Conservation (phyloP, 2,797 vertebrate genomes). For the Salarias fasciatus region DNA sequence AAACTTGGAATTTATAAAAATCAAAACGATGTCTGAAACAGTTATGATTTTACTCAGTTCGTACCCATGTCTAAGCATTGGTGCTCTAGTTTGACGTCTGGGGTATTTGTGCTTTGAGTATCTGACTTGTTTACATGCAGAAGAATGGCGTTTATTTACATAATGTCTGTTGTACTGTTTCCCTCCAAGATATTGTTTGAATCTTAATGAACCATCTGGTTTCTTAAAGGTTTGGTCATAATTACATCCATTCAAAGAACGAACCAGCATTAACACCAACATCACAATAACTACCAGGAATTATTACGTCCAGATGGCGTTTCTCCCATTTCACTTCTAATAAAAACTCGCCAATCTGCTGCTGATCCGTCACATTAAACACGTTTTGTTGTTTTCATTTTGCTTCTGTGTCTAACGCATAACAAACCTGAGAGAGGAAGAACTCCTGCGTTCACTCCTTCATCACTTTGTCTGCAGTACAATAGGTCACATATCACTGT, state of each 20-base stretch:
- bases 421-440: slow-evolving; percentile 32
- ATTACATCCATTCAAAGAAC: not conserved
- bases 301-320: not conserved
- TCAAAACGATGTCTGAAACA: too few species aligned
- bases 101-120: too few species aligned
- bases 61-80: too few species aligned
- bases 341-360: not conserved
- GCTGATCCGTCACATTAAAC: slow-evolving; percentile 8
- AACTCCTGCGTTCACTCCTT: slow-evolving; percentile 42
- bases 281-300: not conserved
- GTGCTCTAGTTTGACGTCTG: too few species aligned
- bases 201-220: slow-evolving; percentile 4
- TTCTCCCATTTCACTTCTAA: not conserved
- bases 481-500: slow-evolving; percentile 65
- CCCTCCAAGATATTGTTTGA: not conserved
- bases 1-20: too few species aligned
- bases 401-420: slow-evolving; percentile 9
- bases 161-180: slow-evolving; percentile 2
- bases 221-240: not conserved
- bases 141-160: not conserved
- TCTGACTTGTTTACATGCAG: not conserved
- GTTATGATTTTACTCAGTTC: too few species aligned
- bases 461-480: slow-evolving; percentile 59
- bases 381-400: slow-evolving; percentile 13
- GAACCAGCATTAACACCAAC: not conserved